Evolutionary conservation across 2,888 invertebrate species (phyloP), one percentile per base, ranked within the genome.

Genomic region (Parasteatoda lunata): DNA sequence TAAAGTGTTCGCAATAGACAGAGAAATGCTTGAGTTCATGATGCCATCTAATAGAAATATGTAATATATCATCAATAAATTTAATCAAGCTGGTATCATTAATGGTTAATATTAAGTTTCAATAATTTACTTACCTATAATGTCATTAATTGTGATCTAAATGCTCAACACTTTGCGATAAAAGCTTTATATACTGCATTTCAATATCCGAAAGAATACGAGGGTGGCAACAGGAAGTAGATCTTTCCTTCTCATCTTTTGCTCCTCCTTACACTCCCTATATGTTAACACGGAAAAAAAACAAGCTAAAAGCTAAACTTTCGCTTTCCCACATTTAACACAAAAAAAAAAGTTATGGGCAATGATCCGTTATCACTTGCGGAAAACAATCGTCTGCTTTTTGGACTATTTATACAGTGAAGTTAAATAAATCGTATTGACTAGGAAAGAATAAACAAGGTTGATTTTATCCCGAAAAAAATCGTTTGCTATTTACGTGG

Each of bases 391-490:
- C 64, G 6, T 77, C 64, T 83, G 76, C 64, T 64, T 66, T 30
- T 68, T 78, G 68, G 78, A 73, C 78, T 78, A 73, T 78, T 78
- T 78, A 84, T 84, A 77, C 71, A 81, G 68, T 68, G 81, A 81
- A 65, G 47, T 30, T 30, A 30, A 30, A 30, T 0, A 30, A 30
- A 30, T 30, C 2, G 30, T 30, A 30, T 30, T 30, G 30, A 30
- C n/a, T 9, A 45, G n/a, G 48, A 47, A 54, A 59, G 59, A 9
- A 15, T 54, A 8, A 15, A n/a, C 72, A 75, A 6, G 54, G 5
- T 45, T 75, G 48, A 71, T 66, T 75, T 54, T 59, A 75, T 54
- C 47, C 30, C 45, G 54, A 75, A 59, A 75, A 75, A 47, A 47
- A 15, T 59, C 47, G 59, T 59, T 66, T 15, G 6, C 30, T 45